A percentile compares a stretch with the other conserved stretches of the same genome.
Evolutionary conservation across 2,797 vertebrate species (phyloP).

Genomic region (Loriculus beryllinus): DNA sequence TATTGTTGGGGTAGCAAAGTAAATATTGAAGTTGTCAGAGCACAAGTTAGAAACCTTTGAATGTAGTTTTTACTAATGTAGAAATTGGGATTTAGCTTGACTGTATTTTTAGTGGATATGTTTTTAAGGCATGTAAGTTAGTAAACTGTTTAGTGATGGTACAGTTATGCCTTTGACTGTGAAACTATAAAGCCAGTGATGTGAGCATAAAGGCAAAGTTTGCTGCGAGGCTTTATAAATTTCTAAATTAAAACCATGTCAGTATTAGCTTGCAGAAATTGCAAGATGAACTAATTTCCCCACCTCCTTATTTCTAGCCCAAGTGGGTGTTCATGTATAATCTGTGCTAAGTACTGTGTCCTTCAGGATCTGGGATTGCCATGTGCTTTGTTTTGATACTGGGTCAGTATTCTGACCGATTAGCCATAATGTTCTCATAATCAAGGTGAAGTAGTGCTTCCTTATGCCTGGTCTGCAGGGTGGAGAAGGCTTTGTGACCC

Average conservation of each 20-base stretch:
- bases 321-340: background rate
- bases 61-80: background rate
- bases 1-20: background rate
- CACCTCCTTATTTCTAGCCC: background rate
- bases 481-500: background rate
- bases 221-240: background rate
- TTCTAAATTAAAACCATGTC: background rate
- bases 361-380: background rate
- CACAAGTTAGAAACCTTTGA: background rate
- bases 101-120: background rate
- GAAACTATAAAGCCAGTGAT: background rate
- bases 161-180: background rate
- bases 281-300: background rate
- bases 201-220: background rate
- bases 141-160: background rate
- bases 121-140: background rate
- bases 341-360: background rate
- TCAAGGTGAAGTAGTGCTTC: background rate
- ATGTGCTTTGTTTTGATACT: background rate
- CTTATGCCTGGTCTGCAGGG: background rate
- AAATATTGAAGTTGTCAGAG: background rate
- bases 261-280: background rate
- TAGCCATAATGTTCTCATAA: background rate
- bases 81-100: background rate
- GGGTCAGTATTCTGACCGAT: background rate